Percentiles rank a stretch among this genome's conserved stretches.
These are phyloP conservation scores for Pterocles burchelli DNA, from an alignment of 2,113 vertebrate genomes.

Conservation along the genomic window DNA sequence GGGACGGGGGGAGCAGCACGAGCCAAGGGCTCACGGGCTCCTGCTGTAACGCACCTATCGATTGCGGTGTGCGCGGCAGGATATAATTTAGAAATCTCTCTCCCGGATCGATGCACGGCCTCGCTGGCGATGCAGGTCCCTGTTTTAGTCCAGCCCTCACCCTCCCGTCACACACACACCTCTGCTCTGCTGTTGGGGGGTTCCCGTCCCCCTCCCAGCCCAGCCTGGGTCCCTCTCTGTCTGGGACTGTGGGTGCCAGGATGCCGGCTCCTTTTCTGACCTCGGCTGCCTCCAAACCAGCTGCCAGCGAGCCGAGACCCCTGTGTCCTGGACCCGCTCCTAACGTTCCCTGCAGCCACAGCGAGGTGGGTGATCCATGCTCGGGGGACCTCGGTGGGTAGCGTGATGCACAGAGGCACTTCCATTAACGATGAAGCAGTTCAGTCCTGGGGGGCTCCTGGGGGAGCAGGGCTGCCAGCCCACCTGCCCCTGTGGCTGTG, in stretches of 20 bases:
- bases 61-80: background rate
- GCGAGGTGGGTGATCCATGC: background rate
- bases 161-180: background rate
- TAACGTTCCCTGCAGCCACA: rapidly evolving
- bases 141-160: background rate
- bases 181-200: background rate
- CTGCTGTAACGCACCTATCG: constrained; percentile 37
- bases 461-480: background rate
- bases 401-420: background rate
- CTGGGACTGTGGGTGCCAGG: background rate
- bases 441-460: background rate
- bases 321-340: background rate
- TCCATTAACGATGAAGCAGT: background rate
- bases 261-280: background rate
- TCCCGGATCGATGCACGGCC: constrained; percentile 48
- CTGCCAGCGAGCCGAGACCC: background rate
- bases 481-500: too few relatives aligned
- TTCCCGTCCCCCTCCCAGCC: background rate
- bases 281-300: background rate
- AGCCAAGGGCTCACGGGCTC: background rate
- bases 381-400: background rate
- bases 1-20: background rate
- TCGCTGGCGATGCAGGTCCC: background rate
- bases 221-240: background rate
- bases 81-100: constrained; percentile 58